Evolutionary conservation across 2,888 invertebrate genomes (phyloP).

Genomic region (Coelogynopora nodosa): DNA sequence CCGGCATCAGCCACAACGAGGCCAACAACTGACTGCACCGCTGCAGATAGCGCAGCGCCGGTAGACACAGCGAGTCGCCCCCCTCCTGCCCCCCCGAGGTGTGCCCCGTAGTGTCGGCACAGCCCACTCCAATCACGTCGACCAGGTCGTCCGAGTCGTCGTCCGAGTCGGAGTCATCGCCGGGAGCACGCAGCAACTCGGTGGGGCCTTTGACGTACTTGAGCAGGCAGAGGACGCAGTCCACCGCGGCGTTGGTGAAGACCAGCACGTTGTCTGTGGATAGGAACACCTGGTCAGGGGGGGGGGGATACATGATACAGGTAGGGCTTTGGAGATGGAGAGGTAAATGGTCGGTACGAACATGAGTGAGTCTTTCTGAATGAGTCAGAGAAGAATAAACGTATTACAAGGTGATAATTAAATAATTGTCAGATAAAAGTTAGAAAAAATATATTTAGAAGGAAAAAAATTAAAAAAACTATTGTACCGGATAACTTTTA

Average conservation of each 20-base stretch:
- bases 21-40: slow-evolving; percentile 81
- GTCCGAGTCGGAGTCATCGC: slow-evolving; percentile 40
- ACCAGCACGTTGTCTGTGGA: slow-evolving; percentile 86
- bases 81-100: too few relatives aligned
- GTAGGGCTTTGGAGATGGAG: too few relatives aligned
- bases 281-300: slow-evolving; percentile 67
- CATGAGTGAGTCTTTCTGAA: too few relatives aligned
- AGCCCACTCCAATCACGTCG: slow-evolving; percentile 5
- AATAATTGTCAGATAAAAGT: background rate
- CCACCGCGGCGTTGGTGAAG: slow-evolving; percentile 86
- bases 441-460: too few relatives aligned
- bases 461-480: too few relatives aligned
- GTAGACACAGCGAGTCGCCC: slow-evolving; percentile 60
- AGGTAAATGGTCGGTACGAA: too few relatives aligned
- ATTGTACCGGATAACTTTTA: too few relatives aligned
- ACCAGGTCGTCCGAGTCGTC: slow-evolving; percentile 11
- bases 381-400: background rate
- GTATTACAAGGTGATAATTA: background rate
- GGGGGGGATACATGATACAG: background rate
- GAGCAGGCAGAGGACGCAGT: slow-evolving; percentile 83
- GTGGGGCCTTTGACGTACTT: slow-evolving; percentile 72
- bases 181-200: slow-evolving; percentile 64
- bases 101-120: background rate
- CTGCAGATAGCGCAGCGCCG: slow-evolving; percentile 78
- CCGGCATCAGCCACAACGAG: slow-evolving; percentile 89